Conservation (phyloP, 2,113 vertebrate species). For the Platysteira castanea region DNA sequence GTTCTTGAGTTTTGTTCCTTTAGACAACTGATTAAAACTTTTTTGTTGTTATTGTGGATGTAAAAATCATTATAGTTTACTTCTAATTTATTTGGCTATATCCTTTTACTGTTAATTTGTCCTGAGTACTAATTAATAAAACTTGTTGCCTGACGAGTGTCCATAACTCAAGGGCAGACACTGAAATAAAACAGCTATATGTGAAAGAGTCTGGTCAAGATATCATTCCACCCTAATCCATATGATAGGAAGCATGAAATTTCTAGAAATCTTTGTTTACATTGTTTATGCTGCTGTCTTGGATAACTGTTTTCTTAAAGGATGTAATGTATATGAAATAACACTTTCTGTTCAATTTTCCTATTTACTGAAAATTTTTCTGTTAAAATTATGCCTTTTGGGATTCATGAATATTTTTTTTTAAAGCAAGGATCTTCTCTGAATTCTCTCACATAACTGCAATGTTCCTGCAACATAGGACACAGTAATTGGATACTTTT, state of each 20-base stretch:
- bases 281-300: not conserved
- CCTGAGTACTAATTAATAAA: not conserved
- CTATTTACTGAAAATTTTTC: not conserved
- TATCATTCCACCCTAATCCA: not conserved
- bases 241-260: not conserved
- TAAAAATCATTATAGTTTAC: not conserved
- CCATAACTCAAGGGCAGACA: not conserved
- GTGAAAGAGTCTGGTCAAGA: not conserved
- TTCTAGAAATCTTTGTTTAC: not conserved
- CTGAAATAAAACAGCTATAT: not conserved
- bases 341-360: not conserved
- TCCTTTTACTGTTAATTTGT: not conserved
- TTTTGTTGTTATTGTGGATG: not conserved
- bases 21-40: not conserved
- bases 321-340: not conserved
- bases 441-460: not conserved
- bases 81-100: not conserved
- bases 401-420: not conserved
- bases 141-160: fast-evolving
- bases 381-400: not conserved
- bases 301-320: not conserved
- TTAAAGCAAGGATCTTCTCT: not conserved
- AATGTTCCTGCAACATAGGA: not conserved
- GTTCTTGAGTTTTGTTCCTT: not conserved
- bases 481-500: not conserved